Percentiles rank a stretch among this genome's conserved stretches.
phyloP scores from a whole-genome alignment of 1,140 invertebrate species.

The Stenopsyche tienmushanensis region DNA sequence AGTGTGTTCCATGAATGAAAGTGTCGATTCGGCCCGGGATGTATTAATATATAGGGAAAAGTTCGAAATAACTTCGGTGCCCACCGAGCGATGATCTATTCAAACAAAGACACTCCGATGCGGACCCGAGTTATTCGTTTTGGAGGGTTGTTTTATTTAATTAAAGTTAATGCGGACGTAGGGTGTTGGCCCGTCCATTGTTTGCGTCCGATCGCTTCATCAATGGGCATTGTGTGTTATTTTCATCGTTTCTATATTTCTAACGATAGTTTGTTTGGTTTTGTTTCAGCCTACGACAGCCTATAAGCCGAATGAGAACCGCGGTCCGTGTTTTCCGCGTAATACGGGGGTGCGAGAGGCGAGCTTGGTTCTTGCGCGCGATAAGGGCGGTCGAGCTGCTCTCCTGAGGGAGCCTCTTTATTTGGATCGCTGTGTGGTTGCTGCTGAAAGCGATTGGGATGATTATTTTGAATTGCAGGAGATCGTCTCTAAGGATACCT shows the following conservation, averaged over 20 bases:
- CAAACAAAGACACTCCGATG: too few species aligned
- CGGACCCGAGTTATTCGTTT: too few species aligned
- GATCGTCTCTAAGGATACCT: constrained; percentile 88
- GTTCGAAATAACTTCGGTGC: constrained; percentile 22
- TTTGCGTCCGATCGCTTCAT: not conserved
- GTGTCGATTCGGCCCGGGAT: not conserved
- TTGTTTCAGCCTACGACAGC: constrained; percentile 57
- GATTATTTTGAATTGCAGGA: constrained; percentile 96
- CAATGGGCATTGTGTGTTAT: too few species aligned
- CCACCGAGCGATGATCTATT: too few species aligned
- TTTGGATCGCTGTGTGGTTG: constrained; percentile 86
- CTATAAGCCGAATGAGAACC: constrained; percentile 52
- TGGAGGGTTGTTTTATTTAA: too few species aligned
- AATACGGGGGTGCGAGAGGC: constrained; percentile 78
- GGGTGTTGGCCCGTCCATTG: not conserved
- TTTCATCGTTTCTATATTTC: not conserved
- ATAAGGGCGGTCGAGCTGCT: constrained; percentile 86
- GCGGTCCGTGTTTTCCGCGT: constrained; percentile 54
- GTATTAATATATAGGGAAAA: constrained; percentile 11
- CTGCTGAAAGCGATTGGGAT: constrained; percentile 81
- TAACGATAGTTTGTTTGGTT: not conserved
- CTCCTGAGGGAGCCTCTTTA: constrained; percentile 85
- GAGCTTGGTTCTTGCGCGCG: constrained; percentile 82
- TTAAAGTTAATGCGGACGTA: not conserved
- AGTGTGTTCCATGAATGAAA: not conserved